Conservation (phyloP, 1,140 invertebrate genomes). For the Drosophila pallidifrons region DNA sequence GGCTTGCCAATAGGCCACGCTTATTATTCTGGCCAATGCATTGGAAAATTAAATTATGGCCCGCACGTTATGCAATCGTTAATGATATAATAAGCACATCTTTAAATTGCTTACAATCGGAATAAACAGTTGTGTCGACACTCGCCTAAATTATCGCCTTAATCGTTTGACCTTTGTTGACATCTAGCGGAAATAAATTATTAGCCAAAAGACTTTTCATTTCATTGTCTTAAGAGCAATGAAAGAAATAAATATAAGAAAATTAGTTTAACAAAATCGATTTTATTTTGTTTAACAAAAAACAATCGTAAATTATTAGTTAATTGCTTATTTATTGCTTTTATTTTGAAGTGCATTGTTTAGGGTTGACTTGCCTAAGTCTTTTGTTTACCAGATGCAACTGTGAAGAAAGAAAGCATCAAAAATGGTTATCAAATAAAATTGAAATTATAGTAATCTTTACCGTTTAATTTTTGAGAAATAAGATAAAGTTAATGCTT, state of each 20-base stretch:
- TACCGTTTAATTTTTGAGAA: too few species aligned
- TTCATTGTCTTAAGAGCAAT: neutral
- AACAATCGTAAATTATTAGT: neutral
- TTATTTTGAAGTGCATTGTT: too few species aligned
- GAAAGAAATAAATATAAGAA: neutral
- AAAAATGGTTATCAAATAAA: too few species aligned
- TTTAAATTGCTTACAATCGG: slow-evolving; percentile 7
- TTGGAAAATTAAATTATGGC: slow-evolving; percentile 81
- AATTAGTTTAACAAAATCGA: neutral
- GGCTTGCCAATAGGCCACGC: slow-evolving; percentile 28
- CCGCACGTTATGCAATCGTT: slow-evolving; percentile 65
- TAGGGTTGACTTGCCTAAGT: slow-evolving; percentile 30
- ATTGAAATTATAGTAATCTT: too few species aligned
- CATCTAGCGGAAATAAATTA: slow-evolving; percentile 62
- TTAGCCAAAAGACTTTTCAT: slow-evolving; percentile 34
- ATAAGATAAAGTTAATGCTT: too few species aligned
- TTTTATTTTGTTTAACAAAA: neutral
- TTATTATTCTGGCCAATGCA: slow-evolving; percentile 80
- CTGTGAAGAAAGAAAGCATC: too few species aligned
- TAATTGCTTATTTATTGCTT: neutral
- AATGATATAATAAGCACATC: slow-evolving; percentile 67
- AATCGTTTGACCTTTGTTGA: slow-evolving; percentile 66
- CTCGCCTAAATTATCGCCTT: slow-evolving; percentile 25
- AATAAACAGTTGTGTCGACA: slow-evolving; percentile 17
- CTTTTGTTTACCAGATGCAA: slow-evolving; percentile 49